Evolutionary conservation across 2,888 invertebrate genomes (phyloP).

Genomic region (Xylota segnis): DNA sequence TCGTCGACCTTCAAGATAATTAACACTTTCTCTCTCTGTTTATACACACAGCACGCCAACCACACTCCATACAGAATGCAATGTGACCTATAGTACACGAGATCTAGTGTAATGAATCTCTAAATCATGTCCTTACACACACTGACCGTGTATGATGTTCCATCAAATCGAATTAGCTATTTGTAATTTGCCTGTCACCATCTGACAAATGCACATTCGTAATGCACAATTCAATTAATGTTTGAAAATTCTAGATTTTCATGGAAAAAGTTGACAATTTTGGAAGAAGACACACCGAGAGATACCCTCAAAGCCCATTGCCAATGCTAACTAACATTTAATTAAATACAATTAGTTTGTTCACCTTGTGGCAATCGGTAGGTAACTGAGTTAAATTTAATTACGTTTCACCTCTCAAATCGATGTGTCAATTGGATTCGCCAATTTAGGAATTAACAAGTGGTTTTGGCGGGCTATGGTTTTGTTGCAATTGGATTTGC

Average conservation of each 20-base stretch:
- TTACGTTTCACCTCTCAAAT: slow-evolving; percentile 27
- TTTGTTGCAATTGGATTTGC: slow-evolving; percentile 21
- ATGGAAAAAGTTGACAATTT: slow-evolving; percentile 48
- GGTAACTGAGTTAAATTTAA: slow-evolving; percentile 29
- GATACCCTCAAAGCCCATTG: not conserved
- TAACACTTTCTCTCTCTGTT: not conserved
- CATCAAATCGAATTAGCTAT: slow-evolving; percentile 40
- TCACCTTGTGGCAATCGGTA: slow-evolving; percentile 46
- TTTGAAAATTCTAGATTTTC: slow-evolving; percentile 33
- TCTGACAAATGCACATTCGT: slow-evolving; percentile 49
- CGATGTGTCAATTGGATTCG: slow-evolving; percentile 54
- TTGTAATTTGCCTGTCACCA: slow-evolving; percentile 60
- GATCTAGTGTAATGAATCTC: slow-evolving; percentile 21
- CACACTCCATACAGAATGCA: not conserved
- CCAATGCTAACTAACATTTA: slow-evolving; percentile 32
- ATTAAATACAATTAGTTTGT: slow-evolving; percentile 69
- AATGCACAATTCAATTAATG: slow-evolving; percentile 39
- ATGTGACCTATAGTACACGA: slow-evolving; percentile 1
- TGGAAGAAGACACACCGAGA: slow-evolving; percentile 22
- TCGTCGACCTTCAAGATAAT: slow-evolving; percentile 48
- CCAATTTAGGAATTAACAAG: slow-evolving; percentile 61
- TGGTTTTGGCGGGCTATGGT: slow-evolving; percentile 57
- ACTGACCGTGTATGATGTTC: not conserved
- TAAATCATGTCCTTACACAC: slow-evolving; percentile 32
- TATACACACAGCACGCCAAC: not conserved